A percentile compares a stretch with the other conserved stretches of the same genome.
Evolutionary conservation across 1,140 invertebrate genomes (phyloP).

Genomic region (Bombus superbus): DNA sequence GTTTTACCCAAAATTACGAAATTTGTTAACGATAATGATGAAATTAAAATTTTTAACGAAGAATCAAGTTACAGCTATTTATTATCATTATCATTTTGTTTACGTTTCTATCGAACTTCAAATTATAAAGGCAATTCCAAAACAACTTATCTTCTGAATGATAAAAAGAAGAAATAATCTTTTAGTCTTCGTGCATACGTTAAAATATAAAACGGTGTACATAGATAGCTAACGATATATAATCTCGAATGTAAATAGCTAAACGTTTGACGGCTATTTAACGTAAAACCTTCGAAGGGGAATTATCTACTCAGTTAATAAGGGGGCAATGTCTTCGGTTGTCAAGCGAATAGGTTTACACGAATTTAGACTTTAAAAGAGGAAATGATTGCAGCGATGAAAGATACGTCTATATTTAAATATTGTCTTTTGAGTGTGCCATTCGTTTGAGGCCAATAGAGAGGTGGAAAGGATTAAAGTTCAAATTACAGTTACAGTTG

Average conservation of each 20-base stretch:
- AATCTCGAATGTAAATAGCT: not conserved
- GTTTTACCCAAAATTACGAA: too few relatives aligned
- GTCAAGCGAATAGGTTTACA: not conserved
- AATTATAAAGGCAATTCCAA: not conserved
- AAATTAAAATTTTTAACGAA: not conserved
- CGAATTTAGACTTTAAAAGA: not conserved
- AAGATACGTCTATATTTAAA: not conserved
- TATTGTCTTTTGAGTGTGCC: not conserved
- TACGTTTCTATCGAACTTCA: not conserved
- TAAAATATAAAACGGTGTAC: too few relatives aligned
- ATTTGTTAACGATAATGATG: not conserved
- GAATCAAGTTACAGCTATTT: not conserved
- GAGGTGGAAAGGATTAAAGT: not conserved
- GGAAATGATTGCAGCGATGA: not conserved
- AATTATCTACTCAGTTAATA: not conserved
- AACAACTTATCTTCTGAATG: not conserved
- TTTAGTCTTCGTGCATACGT: too few relatives aligned
- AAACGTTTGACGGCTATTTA: not conserved
- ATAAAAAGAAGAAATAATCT: not conserved
- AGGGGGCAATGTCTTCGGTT: not conserved
- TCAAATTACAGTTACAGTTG: not conserved
- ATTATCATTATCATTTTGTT: not conserved
- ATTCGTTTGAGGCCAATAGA: not conserved
- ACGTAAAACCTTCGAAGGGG: not conserved
- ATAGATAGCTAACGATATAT: not conserved